phyloP scores from a whole-genome alignment of 2,113 vertebrate species.

The Lates calcarifer region DNA sequence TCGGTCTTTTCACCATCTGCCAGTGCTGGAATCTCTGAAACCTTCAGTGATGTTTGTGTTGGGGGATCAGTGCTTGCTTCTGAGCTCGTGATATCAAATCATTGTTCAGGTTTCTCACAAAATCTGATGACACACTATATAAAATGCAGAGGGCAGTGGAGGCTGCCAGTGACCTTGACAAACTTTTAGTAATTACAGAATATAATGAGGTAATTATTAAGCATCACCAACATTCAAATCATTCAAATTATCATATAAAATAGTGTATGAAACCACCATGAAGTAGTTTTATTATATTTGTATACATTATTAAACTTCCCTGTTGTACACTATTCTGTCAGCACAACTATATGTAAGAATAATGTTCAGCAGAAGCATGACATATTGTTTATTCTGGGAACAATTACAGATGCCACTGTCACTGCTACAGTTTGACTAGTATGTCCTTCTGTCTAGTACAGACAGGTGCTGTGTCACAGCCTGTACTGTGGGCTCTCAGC shows the following conservation, averaged over 20 bases:
- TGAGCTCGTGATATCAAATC: not conserved
- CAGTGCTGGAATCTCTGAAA: not conserved
- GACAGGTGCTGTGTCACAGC: conserved; percentile 66
- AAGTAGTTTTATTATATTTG: not conserved
- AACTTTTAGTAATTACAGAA: conserved; percentile 25
- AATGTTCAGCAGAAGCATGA: not conserved
- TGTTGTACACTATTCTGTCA: not conserved
- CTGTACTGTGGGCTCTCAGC: conserved; percentile 32
- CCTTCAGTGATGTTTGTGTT: conserved; percentile 18
- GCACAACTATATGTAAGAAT: conserved; percentile 7
- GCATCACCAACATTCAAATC: not conserved
- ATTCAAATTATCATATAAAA: conserved; percentile 6
- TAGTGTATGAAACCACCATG: not conserved
- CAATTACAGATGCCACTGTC: conserved; percentile 27
- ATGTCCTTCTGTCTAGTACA: conserved; percentile 33
- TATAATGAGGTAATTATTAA: not conserved
- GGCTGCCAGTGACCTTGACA: not conserved
- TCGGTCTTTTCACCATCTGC: not conserved
- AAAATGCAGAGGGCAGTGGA: conserved; percentile 11
- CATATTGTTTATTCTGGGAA: conserved; percentile 33
- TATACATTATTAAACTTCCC: not conserved
- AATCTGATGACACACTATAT: not conserved
- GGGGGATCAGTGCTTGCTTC: conserved; percentile 4
- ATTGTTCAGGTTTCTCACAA: not conserved
- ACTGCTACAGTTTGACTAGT: conserved; percentile 6